phyloP scores from a whole-genome alignment of 2,888 invertebrate genomes.

The Mechanitis mazaeus region DNA sequence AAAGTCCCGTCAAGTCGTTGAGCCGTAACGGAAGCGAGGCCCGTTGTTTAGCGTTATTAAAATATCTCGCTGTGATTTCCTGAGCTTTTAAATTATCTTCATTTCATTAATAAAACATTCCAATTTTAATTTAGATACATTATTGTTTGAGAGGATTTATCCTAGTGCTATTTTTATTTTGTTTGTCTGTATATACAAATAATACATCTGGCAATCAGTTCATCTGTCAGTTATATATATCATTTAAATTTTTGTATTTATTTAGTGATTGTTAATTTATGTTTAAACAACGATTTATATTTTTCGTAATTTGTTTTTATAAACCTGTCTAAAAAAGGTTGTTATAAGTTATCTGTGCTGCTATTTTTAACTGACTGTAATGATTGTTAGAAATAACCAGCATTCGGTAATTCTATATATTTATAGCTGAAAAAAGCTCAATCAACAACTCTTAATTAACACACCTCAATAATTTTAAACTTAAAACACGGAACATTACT shows the following conservation, averaged over 20 bases:
- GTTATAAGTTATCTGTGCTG: no score
- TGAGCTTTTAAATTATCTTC: constrained; percentile 26
- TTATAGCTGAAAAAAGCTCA: background rate
- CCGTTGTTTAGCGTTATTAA: constrained; percentile 63
- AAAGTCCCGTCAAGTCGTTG: constrained; percentile 3
- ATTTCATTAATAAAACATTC: constrained; percentile 27
- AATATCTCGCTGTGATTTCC: constrained; percentile 46
- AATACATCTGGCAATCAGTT: no score
- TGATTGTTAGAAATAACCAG: no score
- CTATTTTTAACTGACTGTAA: no score
- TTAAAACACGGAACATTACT: background rate
- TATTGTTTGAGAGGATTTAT: constrained; percentile 16
- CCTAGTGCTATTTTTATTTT: background rate
- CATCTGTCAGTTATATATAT: no score
- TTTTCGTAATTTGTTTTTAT: no score
- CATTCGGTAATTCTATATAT: no score
- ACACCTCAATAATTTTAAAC: background rate
- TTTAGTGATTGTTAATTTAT: no score
- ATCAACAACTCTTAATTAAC: background rate
- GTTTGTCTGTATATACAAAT: no score
- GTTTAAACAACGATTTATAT: no score
- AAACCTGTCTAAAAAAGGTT: no score
- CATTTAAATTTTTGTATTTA: no score
- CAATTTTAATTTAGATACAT: constrained; percentile 21
- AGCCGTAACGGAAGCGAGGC: constrained; percentile 47